Base-by-base conservation (phyloP, 2,888 invertebrate genomes). In the Lasius platythorax region DNA sequence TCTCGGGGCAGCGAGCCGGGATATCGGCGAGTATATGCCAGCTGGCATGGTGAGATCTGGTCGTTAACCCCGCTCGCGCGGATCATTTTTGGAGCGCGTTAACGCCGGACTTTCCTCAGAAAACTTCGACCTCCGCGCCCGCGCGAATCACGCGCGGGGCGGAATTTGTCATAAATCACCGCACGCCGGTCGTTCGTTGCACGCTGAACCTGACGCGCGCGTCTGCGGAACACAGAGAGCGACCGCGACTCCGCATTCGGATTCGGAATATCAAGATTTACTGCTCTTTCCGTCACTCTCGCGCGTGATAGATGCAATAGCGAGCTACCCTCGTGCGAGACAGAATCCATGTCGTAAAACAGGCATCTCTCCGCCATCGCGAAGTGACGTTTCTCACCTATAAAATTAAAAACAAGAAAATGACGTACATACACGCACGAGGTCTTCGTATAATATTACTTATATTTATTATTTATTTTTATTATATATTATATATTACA, bases 1-100 rank as follows among this genome's bases (percentile, higher is more conserved):
- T 87, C 70, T 46, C 72, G 82, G 81, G 86, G 85, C 83, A 61
- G 81, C 87, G 85, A 84, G 88, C 67, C 85, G 88, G 88, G 89
- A 86, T 90, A 90, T 90, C 90, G 90, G 87, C 74, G 87, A 83
- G 85, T 82, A 85, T 85, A 73, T 75, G 74, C 72, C 89, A 91
- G 89, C 90, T 88, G 91, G 87, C 72, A 23, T 23, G 76, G 75
- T 75, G 89, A 53, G n/a, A 88, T 87, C 86, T 87, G 91, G 91
- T 89, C 90, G 90, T 90, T 90, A 88, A 90, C 90, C 90, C 84
- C 89, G 82, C 66, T 33, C 66, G 61, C 33, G 63, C 88, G 89
- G 85, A 90, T 90, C 91, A 91, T 91, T 90, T 91, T 89, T 88
- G 87, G 89, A 90, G 86, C 88, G 18, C 68, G 37, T 75, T 79